Evolutionary conservation across 1,140 invertebrate species (phyloP), one percentile per base, ranked within the genome.

Genomic region (Glomeris maerens): DNA sequence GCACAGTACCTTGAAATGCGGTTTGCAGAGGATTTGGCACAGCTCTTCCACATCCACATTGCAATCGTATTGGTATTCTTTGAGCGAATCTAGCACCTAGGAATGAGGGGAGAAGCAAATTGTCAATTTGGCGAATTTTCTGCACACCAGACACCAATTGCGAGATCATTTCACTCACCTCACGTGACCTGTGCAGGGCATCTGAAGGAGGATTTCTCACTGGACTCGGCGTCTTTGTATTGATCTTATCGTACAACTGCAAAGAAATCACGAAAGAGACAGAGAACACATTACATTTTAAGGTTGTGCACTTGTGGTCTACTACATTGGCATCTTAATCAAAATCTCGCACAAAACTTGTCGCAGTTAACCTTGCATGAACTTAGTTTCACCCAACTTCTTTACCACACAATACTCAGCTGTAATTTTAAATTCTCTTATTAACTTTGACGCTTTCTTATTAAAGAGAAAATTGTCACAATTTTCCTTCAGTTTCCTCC

Each of bases 1-100:
- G n/a, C n/a, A n/a, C n/a, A n/a, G n/a, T 66, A 93, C 89, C 84
- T 83, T 84, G 55, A 92, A 73, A 67, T 92, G 84, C 52, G 87
- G 82, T 62, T 79, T 75, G 52, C 75, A 76, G 21, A 94, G 74
- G 55, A 92, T 70, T 57, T 83, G 77, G 59, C 80, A 71, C 57
- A 94, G 75, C 66, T 93, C 86, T 57, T 82, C 77, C 56, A 81
- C 62, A 45, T 73, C 67, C 20, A 58, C 63, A n/a, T 60, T 60
- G 50, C 55, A 55, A 38, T 50, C 40, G 3, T 47, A 21, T 10
- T 45, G 26, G 36, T 41, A 51, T 23, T 59, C 54, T 47, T 60
- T 54, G 42, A 67, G 36, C 1, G 56, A 27, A 28, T 59, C 57
- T 17, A 36, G 17, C 31, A 36, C 17, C 31, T 17, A 10, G 17